Conservation (phyloP, 92 coral and sea anemone genomes). For the Phenganax marumi region DNA sequence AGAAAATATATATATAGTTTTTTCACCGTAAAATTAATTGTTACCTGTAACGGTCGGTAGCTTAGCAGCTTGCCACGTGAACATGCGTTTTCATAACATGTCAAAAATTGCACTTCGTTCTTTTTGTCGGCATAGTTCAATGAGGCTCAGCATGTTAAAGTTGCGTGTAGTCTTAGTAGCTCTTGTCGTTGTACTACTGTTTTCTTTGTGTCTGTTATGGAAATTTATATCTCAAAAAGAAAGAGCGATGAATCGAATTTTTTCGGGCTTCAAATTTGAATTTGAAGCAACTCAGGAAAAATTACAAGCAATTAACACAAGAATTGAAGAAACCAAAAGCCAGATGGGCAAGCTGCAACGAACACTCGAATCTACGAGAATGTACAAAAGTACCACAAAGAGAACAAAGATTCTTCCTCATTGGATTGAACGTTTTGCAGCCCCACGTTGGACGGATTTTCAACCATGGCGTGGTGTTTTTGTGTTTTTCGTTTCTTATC, state of each 20-base stretch:
- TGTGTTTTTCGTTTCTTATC: slow-evolving; percentile 78
- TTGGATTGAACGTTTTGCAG: slow-evolving; percentile 24
- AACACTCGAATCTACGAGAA: neutral
- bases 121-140: neutral
- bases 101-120: neutral
- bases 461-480: slow-evolving; percentile 29
- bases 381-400: neutral
- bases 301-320: neutral
- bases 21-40: neutral
- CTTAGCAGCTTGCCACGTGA: slow-evolving; percentile 17
- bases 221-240: neutral
- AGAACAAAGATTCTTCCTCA: slow-evolving; percentile 1
- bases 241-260: neutral
- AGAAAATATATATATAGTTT: neutral
- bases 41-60: neutral
- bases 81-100: neutral
- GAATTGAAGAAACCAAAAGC: neutral
- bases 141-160: neutral
- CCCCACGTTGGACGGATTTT: slow-evolving; percentile 31
- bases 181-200: neutral
- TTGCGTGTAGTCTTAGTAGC: neutral
- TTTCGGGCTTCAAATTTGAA: neutral
- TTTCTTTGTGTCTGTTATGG: neutral
- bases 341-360: neutral
- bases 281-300: neutral